Conservation (phyloP, 2,888 invertebrate species). For the Parnassius smintheus region DNA sequence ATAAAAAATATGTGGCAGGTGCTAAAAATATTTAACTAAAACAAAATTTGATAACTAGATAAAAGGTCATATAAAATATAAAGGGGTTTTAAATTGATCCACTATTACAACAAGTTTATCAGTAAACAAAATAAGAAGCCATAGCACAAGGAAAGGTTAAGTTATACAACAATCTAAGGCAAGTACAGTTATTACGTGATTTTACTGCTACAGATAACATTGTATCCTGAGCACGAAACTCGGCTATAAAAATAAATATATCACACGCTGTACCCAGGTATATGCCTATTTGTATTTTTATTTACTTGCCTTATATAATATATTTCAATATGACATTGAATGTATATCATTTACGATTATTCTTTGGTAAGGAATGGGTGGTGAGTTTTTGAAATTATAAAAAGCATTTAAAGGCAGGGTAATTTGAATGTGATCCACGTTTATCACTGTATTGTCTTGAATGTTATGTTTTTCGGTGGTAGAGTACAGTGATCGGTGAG, state of each 20-base stretch:
- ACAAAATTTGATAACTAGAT: too few species aligned
- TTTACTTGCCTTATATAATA: neutral
- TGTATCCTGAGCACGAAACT: slow-evolving; percentile 30
- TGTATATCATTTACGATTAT: too few species aligned
- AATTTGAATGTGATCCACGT: too few species aligned
- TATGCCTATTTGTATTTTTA: neutral
- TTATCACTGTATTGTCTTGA: too few species aligned
- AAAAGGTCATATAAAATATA: too few species aligned
- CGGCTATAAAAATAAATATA: slow-evolving; percentile 14
- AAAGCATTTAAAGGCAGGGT: too few species aligned
- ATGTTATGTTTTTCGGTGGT: too few species aligned
- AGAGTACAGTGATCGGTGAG: too few species aligned
- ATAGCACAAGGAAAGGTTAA: slow-evolving; percentile 6
- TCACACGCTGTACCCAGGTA: neutral
- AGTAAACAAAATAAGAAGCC: slow-evolving; percentile 1
- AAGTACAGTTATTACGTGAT: slow-evolving; percentile 25
- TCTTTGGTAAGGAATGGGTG: too few species aligned
- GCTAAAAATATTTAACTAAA: too few species aligned
- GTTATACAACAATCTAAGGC: slow-evolving; percentile 8
- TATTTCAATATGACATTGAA: neutral
- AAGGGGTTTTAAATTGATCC: neutral
- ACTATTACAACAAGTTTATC: neutral
- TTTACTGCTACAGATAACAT: slow-evolving; percentile 43
- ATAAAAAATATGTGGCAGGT: too few species aligned
- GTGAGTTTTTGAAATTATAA: too few species aligned